phyloP scores from a whole-genome alignment of 2,888 invertebrate species.

The Copidosoma aretas region DNA sequence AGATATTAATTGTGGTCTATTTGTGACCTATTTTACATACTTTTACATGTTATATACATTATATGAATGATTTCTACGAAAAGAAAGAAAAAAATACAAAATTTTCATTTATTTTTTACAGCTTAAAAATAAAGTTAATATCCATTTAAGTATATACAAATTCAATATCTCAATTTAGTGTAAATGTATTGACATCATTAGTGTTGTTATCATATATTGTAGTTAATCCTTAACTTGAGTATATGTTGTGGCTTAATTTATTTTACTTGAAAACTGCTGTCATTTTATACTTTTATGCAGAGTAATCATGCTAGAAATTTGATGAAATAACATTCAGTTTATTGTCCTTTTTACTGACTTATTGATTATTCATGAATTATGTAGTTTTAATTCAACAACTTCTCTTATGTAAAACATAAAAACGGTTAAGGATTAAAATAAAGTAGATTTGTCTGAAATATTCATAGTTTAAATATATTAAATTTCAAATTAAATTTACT shows the following conservation, averaged over 20 bases:
- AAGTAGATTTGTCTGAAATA: not conserved
- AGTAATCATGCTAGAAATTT: too few relatives aligned
- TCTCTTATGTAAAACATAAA: not conserved
- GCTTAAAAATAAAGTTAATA: constrained; percentile 7
- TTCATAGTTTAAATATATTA: not conserved
- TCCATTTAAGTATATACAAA: not conserved
- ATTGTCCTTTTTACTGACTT: not conserved
- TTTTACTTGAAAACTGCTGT: not conserved
- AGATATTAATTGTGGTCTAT: constrained; percentile 12
- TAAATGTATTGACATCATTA: not conserved
- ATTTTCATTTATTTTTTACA: not conserved
- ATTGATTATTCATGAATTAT: not conserved
- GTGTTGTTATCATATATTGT: not conserved
- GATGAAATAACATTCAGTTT: too few relatives aligned
- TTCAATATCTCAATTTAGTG: not conserved
- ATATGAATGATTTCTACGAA: not conserved
- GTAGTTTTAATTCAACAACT: not conserved
- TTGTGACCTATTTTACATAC: not conserved
- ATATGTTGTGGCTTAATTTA: not conserved
- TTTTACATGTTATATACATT: not conserved
- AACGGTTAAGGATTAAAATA: not conserved
- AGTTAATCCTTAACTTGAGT: not conserved
- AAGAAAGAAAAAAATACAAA: not conserved
- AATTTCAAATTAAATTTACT: not conserved
- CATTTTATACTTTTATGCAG: not conserved